Evolutionary conservation across 2,888 invertebrate species (phyloP).

Genomic region (Cheilosia vernalis): DNA sequence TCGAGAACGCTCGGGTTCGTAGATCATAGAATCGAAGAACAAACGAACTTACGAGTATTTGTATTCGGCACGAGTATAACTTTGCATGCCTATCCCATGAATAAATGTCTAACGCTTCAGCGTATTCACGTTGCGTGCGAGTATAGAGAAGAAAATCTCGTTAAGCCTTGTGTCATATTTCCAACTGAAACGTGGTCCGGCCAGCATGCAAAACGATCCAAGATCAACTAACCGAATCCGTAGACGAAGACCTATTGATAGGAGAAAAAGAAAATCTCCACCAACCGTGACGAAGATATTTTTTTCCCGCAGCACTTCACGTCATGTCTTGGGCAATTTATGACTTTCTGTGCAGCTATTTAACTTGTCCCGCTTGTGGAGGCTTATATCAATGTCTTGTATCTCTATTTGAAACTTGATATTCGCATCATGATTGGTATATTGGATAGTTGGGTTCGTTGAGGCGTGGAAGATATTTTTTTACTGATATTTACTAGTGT

Average conservation of each 20-base stretch:
- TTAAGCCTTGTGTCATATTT: conserved; percentile 52
- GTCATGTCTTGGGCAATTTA: conserved; percentile 65
- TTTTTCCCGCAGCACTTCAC: conserved; percentile 43
- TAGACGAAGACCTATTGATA: conserved; percentile 22
- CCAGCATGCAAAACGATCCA: conserved; percentile 47
- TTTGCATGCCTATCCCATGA: conserved; percentile 54
- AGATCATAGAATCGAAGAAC: not conserved
- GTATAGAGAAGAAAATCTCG: conserved; percentile 31
- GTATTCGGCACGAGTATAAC: conserved; percentile 52
- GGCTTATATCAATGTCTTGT: conserved; percentile 9
- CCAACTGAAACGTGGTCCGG: conserved; percentile 20
- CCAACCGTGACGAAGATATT: conserved; percentile 63
- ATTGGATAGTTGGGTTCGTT: conserved; percentile 24
- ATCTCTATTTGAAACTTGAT: conserved; percentile 46
- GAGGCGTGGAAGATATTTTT: conserved; percentile 27
- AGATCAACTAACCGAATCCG: conserved; percentile 46
- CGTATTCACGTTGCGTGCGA: conserved; percentile 19
- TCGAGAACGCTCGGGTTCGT: not conserved
- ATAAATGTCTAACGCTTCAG: conserved; percentile 15
- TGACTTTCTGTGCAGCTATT: conserved; percentile 39
- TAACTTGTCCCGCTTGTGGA: conserved; percentile 33
- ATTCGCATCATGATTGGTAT: conserved; percentile 50
- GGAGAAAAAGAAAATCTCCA: conserved; percentile 62
- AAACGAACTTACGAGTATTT: conserved; percentile 29
- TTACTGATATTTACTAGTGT: conserved; percentile 41